Conservation (phyloP, 2,113 vertebrate genomes). For the Tyto alba region DNA sequence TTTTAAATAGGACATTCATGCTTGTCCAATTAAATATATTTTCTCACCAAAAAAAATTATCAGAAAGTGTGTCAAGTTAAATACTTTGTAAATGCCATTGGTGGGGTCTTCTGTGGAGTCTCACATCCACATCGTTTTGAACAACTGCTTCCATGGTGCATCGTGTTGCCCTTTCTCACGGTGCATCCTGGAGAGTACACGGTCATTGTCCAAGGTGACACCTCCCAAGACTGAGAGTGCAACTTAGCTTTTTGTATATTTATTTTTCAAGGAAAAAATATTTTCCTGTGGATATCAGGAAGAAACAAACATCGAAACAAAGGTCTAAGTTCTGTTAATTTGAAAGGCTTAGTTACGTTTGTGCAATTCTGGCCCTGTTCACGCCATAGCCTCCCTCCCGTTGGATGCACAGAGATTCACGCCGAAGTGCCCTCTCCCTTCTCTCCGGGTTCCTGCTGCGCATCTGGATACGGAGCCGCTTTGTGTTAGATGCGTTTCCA, state of each 20-base stretch:
- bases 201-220: background rate
- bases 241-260: background rate
- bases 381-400: fast-evolving
- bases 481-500: background rate
- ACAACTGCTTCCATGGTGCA: background rate
- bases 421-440: background rate
- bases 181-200: background rate
- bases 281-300: background rate
- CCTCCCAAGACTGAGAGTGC: background rate
- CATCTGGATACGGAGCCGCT: background rate
- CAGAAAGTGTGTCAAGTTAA: background rate
- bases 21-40: background rate
- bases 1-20: background rate
- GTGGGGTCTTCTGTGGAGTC: background rate
- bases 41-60: background rate
- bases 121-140: background rate
- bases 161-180: background rate
- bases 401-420: background rate
- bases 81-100: background rate
- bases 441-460: fast-evolving
- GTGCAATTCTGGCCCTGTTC: background rate
- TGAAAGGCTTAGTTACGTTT: background rate
- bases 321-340: background rate
- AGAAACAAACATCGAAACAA: background rate
- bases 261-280: background rate